Evolutionary conservation across 2,797 vertebrate species (phyloP), one percentile per base, ranked within the genome.

Genomic region (Meda fulgida): DNA sequence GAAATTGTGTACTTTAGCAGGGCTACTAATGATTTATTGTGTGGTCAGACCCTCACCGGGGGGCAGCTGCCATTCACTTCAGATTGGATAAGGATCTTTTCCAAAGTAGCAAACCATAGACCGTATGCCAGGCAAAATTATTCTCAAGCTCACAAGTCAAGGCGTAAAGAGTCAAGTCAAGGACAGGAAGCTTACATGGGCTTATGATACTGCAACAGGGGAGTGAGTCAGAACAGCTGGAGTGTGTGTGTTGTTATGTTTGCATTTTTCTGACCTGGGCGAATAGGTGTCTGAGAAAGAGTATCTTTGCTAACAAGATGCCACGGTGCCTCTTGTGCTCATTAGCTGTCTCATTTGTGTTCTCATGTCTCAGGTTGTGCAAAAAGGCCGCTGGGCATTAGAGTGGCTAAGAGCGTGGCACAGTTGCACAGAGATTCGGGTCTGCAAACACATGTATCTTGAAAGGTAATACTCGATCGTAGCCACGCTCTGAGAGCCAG

Each of bases 271-370:
- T 80, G 26, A 78, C 72, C 81, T 86, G 77, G 65, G 23, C 0
- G 26, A 11, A 18, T 46, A 69, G 53, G 53, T 80, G 87, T 69
- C 89, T 87, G 85, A 84, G 70, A 40, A 90, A 84, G 72, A 38
- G 63, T 75, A 69, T 88, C 65, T 26, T 29, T 40, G 78, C 86
- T 89, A 89, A 89, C 85, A 83, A 58, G 83, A 87, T 90, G 83
- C 81, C 87, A 71, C 77, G 71, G 87, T 87, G 78, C 84, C 87
- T 70, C 66, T 81, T 82, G 75, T 78, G 88, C 90, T 90, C 90
- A 90, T 93, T 92, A 90, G 85, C 90, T 60, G 19, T 83, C 87
- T 88, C 85, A 88, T 92, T 92, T 92, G 90, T 88, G 85, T 89
- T 88, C 84, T 86, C 31, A 84, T 13, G 83, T 90, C 53, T 73